Evolutionary conservation across 2,888 invertebrate species (phyloP).

Genomic region (Drosophila picticornis): DNA sequence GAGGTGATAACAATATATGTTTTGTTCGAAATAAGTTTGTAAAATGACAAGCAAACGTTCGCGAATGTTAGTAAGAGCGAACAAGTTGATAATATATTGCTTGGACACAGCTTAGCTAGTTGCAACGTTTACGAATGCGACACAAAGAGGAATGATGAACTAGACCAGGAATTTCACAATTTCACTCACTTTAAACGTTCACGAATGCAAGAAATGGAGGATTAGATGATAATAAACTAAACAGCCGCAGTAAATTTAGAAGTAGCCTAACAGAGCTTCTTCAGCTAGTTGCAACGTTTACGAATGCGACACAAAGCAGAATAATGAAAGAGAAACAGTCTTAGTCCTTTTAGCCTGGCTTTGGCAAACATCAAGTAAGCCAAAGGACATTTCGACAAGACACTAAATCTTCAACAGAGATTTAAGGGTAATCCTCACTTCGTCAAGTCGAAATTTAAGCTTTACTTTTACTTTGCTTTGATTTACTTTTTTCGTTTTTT

Average conservation of each 20-base stretch:
- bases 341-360: no score
- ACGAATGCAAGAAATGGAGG: no score
- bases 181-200: no score
- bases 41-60: no score
- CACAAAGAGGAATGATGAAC: not conserved
- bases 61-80: not conserved
- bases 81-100: not conserved
- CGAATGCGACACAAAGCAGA: not conserved
- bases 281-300: not conserved
- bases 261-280: not conserved
- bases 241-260: no score
- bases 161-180: not conserved
- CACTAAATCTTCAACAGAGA: not conserved
- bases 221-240: no score
- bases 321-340: no score
- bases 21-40: not conserved
- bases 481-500: conserved; percentile 3
- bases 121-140: not conserved
- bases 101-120: not conserved
- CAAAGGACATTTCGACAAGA: not conserved
- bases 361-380: not conserved
- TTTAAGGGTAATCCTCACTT: conserved; percentile 32
- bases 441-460: not conserved
- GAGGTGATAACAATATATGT: not conserved
- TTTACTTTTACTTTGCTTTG: not conserved